phyloP scores from a whole-genome alignment of 2,113 vertebrate species.

The Callipepla californica region DNA sequence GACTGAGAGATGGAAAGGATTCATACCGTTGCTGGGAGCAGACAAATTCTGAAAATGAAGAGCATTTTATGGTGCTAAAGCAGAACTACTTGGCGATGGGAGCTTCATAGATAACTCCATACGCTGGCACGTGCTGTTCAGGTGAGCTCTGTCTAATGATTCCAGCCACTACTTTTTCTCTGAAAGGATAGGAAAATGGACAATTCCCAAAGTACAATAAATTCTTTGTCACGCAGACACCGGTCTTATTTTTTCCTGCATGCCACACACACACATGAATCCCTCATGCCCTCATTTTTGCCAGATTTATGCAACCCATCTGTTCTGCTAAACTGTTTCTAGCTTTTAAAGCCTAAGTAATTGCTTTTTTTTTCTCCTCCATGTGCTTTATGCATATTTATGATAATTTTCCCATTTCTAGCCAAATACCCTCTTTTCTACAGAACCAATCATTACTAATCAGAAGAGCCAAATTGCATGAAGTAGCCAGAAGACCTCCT shows the following conservation, averaged over 20 bases:
- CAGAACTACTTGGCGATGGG: rapidly evolving
- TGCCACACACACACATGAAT: slow-evolving; percentile 23
- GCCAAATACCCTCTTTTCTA: neutral
- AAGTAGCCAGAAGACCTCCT: neutral
- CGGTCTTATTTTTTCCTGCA: neutral
- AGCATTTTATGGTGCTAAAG: too few relatives aligned
- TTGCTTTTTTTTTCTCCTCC: neutral
- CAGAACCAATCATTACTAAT: neutral
- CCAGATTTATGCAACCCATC: slow-evolving; percentile 45
- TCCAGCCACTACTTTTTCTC: neutral
- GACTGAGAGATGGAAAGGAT: rapidly evolving
- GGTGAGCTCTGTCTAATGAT: neutral
- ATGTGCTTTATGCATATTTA: neutral
- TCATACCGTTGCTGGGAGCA: rapidly evolving
- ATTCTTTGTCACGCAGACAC: neutral
- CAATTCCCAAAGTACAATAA: neutral
- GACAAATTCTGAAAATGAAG: neutral
- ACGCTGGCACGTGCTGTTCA: neutral
- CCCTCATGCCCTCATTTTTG: slow-evolving; percentile 39
- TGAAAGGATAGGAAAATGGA: neutral
- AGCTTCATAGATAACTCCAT: neutral
- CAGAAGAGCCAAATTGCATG: neutral
- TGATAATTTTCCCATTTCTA: neutral
- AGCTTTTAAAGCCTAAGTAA: slow-evolving; percentile 27
- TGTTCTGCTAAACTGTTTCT: slow-evolving; percentile 36